Base-by-base conservation (phyloP, 2,113 vertebrate genomes). In the Gymnorhina tibicen region DNA sequence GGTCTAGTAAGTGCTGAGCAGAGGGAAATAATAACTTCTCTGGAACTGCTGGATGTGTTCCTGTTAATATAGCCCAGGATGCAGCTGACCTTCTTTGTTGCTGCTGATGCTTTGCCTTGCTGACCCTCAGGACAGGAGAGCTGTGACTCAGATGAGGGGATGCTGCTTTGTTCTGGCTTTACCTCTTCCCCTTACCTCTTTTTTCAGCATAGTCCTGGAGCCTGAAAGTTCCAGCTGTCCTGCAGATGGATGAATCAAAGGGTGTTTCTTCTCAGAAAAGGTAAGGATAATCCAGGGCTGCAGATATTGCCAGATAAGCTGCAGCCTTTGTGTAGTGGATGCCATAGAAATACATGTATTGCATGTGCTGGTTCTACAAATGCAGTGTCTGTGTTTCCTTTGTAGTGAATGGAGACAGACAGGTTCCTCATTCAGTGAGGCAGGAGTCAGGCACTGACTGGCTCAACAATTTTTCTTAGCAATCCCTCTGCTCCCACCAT, bases 271-370 rank as follows among this genome's bases (percentile, higher is more conserved):
- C 64, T 73, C 37, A 75, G 33, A 67, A 63, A 33, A 33, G 12
- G 14, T 32, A 21, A 35, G 44, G n/a, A 39, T 22, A 35, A 16
- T 37, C 11, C 46, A 50, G 13, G 35, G 33, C 33, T 89, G 56
- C 56, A 59, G 32, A 13, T 62, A 28, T 3, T 69, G 21, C 42
- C 19, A 79, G 28, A 33, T 28, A 49, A 83, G 56, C n/a, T 49
- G 47, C 83, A 83, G 28, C 9, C n/a, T 87, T 77, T 74, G 19
- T 66, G 41, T 35, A 62, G 37, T 7, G 37, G 27, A 42, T 8
- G 12, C 27, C 11, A 5, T 1, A 23, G 49, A 62, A 93, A 11
- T 59, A 35, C 0, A 2, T 19, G 55, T 2, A 1, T 47, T 24
- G 13, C 49, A 3, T 22, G 23, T 35, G 53, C 37, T 52, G 7